Percentiles rank a stretch among this genome's conserved stretches.
Evolutionary conservation across 2,113 vertebrate genomes (phyloP).

Genomic region (Gallinago jamesoni): DNA sequence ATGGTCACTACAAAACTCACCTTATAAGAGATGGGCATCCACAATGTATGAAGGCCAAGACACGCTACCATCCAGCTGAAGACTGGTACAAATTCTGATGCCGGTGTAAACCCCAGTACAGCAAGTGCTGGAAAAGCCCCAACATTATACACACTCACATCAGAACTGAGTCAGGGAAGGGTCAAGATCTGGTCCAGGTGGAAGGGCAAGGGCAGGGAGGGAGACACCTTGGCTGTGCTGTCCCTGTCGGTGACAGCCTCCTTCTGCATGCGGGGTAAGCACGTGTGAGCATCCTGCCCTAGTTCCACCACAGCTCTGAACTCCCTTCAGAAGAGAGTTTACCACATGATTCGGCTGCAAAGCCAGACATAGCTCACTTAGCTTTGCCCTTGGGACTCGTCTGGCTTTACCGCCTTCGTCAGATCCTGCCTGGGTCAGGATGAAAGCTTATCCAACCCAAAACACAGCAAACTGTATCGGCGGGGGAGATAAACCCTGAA

Average conservation of each 20-base stretch:
- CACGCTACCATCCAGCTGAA: not conserved
- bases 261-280: not conserved
- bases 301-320: not conserved
- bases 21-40: not conserved
- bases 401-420: not conserved
- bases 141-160: rapidly evolving
- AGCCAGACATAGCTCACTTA: not conserved
- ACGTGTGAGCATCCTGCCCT: not conserved
- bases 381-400: not conserved
- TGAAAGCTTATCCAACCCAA: not conserved
- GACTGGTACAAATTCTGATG: not conserved
- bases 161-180: not conserved
- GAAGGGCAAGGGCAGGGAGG: not conserved
- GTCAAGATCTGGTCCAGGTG: not conserved
- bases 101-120: not conserved
- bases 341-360: not conserved
- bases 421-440: not conserved
- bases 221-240: not conserved
- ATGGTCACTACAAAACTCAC: not conserved
- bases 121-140: not conserved
- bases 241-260: not conserved
- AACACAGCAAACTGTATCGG: not conserved
- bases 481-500: not conserved
- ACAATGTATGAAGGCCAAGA: not conserved
- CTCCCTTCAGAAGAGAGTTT: not conserved